phyloP scores from a whole-genome alignment of 2,113 vertebrate species.

The Halichoeres trimaculatus region DNA sequence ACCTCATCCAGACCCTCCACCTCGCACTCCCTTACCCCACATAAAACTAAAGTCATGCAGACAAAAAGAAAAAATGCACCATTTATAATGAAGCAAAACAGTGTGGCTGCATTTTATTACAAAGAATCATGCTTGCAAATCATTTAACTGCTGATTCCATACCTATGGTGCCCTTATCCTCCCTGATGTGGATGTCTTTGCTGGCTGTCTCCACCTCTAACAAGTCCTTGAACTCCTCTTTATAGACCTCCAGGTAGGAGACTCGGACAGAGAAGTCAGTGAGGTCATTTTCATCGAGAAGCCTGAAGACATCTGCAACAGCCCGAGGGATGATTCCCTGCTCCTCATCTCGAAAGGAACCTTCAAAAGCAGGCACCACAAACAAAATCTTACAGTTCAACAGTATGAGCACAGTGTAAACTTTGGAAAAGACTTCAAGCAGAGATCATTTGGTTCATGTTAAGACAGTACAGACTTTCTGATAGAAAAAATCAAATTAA shows the following conservation, averaged over 20 bases:
- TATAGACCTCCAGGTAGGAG: conserved; percentile 97
- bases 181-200: conserved; percentile 95
- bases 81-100: not conserved
- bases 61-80: conserved; percentile 18
- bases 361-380: conserved; percentile 72
- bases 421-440: not conserved
- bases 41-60: conserved; percentile 85
- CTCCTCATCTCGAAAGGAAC: conserved; percentile 92
- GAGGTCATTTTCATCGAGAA: conserved; percentile 96
- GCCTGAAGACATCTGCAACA: conserved; percentile 94
- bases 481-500: not conserved
- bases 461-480: not conserved
- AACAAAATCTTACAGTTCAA: not conserved
- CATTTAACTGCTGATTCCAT: conserved; percentile 35
- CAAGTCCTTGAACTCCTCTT: conserved; percentile 96
- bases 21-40: conserved; percentile 93
- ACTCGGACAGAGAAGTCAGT: conserved; percentile 91
- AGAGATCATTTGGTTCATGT: too few relatives aligned
- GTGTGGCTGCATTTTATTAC: not conserved
- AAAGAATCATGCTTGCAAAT: not conserved
- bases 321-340: conserved; percentile 96
- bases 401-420: not conserved
- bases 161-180: conserved; percentile 98
- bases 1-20: conserved; percentile 97
- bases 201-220: conserved; percentile 94